Conservation (phyloP, 2,797 vertebrate species). For the Enteromius unitaeniatus region DNA sequence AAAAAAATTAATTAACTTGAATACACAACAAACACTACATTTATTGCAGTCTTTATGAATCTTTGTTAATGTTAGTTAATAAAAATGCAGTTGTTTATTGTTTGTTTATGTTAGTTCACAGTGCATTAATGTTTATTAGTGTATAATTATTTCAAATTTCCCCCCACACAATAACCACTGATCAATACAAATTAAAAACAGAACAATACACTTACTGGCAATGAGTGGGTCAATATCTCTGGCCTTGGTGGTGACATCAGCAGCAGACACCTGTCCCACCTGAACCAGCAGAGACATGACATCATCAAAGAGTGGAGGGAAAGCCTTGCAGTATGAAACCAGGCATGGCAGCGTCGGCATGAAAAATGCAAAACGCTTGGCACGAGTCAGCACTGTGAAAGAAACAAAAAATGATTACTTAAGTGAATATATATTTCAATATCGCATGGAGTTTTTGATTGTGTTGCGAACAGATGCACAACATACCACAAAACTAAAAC, state of each 20-base stretch:
- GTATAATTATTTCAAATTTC: too few species aligned
- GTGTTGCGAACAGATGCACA: not conserved
- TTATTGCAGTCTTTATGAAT: not conserved
- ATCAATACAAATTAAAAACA: not conserved
- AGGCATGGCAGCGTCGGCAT: slow-evolving; percentile 96
- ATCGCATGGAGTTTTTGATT: not conserved
- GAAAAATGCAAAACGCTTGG: slow-evolving; percentile 93
- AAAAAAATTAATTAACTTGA: not conserved
- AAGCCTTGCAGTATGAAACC: slow-evolving; percentile 95
- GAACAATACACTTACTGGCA: slow-evolving; percentile 81
- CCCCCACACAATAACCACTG: not conserved
- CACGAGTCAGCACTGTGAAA: slow-evolving; percentile 86
- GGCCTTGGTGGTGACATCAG: slow-evolving; percentile 92
- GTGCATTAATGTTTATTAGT: too few species aligned
- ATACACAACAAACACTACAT: not conserved
- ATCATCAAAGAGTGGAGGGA: slow-evolving; percentile 95
- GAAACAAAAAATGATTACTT: not conserved
- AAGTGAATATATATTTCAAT: not conserved
- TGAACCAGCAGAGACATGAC: slow-evolving; percentile 92
- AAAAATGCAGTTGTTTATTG: not conserved
- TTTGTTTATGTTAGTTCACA: not conserved
- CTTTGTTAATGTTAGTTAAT: not conserved
- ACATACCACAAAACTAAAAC: not conserved
- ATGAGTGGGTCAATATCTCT: slow-evolving; percentile 93
- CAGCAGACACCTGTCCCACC: slow-evolving; percentile 95